Percentiles rank a stretch among this genome's conserved stretches.
Evolutionary conservation across 2,113 vertebrate genomes (phyloP).

Genomic region (Cheirogaleus medius): DNA sequence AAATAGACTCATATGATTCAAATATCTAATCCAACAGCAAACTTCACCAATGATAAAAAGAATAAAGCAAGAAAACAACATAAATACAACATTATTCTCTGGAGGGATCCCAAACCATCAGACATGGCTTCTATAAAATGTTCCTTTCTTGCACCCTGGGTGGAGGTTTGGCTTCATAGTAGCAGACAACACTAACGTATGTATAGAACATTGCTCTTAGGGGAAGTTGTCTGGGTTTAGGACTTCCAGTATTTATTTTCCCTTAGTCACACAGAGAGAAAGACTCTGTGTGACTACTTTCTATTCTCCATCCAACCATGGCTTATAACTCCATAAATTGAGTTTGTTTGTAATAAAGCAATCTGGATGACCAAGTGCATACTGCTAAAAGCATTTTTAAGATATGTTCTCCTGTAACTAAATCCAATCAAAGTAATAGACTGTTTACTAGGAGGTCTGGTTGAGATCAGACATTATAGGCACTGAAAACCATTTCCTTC

Average conservation of each 20-base stretch:
- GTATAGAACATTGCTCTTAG: background rate
- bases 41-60: background rate
- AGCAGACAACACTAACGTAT: background rate
- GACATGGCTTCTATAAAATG: background rate
- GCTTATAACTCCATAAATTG: background rate
- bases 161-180: background rate
- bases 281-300: background rate
- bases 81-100: background rate
- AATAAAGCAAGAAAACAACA: background rate
- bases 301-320: background rate
- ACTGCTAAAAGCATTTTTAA: background rate
- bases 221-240: background rate
- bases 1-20: background rate
- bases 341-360: slow-evolving; percentile 35
- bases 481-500: background rate
- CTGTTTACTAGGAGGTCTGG: background rate
- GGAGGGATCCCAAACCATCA: background rate
- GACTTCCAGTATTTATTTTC: background rate
- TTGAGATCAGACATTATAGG: background rate
- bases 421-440: background rate
- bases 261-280: background rate
- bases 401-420: background rate
- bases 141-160: background rate
- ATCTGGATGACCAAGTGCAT: background rate
- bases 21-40: background rate